These are phyloP conservation scores for Pelvicachromis taeniatus DNA, from an alignment of 2,113 vertebrate genomes.

Conservation along the genomic window DNA sequence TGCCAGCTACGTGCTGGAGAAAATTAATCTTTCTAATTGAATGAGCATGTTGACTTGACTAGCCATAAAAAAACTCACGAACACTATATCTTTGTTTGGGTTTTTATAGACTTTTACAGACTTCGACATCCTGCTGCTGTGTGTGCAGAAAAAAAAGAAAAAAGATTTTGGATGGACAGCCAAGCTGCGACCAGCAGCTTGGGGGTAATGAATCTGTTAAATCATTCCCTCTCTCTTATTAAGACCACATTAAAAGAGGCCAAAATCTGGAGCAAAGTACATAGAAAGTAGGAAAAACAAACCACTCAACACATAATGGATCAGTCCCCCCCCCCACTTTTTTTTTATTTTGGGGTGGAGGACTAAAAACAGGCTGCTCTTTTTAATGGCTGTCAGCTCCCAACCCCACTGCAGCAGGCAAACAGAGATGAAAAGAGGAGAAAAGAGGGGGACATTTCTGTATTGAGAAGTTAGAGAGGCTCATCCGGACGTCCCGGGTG, in stretches of 20 bases:
- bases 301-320: conserved; percentile 61
- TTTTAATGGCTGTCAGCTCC: conserved; percentile 62
- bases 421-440: conserved; percentile 61
- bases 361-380: conserved; percentile 50
- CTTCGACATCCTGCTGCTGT: conserved; percentile 41
- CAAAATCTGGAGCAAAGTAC: conserved; percentile 65
- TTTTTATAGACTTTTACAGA: conserved; percentile 47
- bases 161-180: conserved; percentile 23
- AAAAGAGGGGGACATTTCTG: conserved; percentile 33
- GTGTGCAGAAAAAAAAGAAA: neutral
- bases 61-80: conserved; percentile 35
- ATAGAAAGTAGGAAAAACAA: conserved; percentile 64
- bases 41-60: conserved; percentile 51
- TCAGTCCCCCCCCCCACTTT: neutral
- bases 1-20: neutral
- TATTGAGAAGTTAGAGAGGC: conserved; percentile 42
- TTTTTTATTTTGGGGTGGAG: conserved; percentile 14
- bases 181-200: conserved; percentile 7
- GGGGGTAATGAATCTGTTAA: conserved; percentile 63
- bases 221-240: conserved; percentile 56
- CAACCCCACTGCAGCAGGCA: conserved; percentile 45
- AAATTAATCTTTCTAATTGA: conserved; percentile 53
- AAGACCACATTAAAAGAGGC: conserved; percentile 61
- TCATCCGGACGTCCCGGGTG: conserved; percentile 55
- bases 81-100: conserved; percentile 43